A percentile compares a stretch with the other conserved stretches of the same genome.
Conservation (phyloP, 2,888 invertebrate genomes). For the Neuroscelio doddi region DNA sequence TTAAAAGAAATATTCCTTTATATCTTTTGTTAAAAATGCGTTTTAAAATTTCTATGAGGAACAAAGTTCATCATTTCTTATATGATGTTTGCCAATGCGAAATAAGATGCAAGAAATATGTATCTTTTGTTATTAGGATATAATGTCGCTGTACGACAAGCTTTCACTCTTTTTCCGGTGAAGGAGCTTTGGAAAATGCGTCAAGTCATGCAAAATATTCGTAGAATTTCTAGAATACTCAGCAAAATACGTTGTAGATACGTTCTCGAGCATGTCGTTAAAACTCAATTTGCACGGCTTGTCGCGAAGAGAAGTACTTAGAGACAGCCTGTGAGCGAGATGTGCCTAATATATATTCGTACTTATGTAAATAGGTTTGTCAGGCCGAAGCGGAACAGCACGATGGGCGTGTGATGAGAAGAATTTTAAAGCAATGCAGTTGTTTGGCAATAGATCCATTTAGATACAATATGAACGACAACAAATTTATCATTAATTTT, state of each 20-base stretch:
- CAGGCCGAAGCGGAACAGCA: constrained; percentile 28
- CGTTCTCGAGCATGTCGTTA: constrained; percentile 47
- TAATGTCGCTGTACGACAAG: constrained; percentile 5
- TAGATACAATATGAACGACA: neutral
- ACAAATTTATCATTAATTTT: neutral
- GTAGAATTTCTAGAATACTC: constrained; percentile 28
- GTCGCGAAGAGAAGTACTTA: constrained; percentile 44
- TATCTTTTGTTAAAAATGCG: too few relatives aligned
- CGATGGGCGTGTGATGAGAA: constrained; percentile 18
- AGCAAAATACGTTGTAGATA: constrained; percentile 37
- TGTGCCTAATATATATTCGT: constrained; percentile 43
- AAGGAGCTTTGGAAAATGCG: constrained; percentile 21
- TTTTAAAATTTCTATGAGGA: too few relatives aligned
- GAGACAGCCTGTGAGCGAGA: constrained; percentile 40
- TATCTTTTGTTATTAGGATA: neutral
- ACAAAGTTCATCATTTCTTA: too few relatives aligned
- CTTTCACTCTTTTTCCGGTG: constrained; percentile 13
- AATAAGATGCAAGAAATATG: neutral
- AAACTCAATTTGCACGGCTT: constrained; percentile 52
- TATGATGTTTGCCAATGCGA: too few relatives aligned
- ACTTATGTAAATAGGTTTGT: constrained; percentile 45
- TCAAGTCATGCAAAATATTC: constrained; percentile 30
- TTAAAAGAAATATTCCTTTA: too few relatives aligned
- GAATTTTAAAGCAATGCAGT: constrained; percentile 30
- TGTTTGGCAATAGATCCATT: constrained; percentile 21